Conservation (phyloP, 2,888 invertebrate genomes). For the Sisyra nigra region DNA sequence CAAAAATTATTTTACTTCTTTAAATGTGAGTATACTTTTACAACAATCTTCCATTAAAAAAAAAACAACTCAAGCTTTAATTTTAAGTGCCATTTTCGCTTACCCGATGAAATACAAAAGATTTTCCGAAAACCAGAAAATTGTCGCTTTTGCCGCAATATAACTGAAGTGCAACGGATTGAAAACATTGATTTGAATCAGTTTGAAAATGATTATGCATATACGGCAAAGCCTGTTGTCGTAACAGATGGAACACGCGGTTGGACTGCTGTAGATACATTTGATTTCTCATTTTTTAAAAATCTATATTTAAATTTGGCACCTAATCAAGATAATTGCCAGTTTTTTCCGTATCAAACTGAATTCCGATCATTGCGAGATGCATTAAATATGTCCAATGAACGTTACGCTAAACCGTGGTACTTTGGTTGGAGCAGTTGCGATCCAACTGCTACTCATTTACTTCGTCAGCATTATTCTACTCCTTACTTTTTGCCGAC, state of each 20-base stretch:
- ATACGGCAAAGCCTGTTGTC: slow-evolving; percentile 65
- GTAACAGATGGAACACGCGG: slow-evolving; percentile 64
- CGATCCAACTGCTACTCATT: slow-evolving; percentile 62
- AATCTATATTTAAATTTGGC: slow-evolving; percentile 47
- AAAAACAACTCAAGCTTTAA: no score
- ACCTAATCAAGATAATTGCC: slow-evolving; percentile 42
- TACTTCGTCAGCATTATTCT: slow-evolving; percentile 59
- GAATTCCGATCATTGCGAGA: slow-evolving; percentile 63
- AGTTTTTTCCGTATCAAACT: slow-evolving; percentile 89
- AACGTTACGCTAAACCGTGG: slow-evolving; percentile 35
- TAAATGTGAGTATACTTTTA: no score
- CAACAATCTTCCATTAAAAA: no score
- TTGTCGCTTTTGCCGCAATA: slow-evolving; percentile 58
- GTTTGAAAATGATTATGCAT: slow-evolving; percentile 63
- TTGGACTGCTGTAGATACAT: slow-evolving; percentile 57
- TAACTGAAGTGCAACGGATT: slow-evolving; percentile 47
- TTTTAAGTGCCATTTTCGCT: no score
- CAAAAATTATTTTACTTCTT: no score
- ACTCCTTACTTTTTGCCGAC: slow-evolving; percentile 80
- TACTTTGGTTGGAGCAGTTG: slow-evolving; percentile 87
- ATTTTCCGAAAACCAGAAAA: slow-evolving; percentile 61
- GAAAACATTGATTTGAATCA: slow-evolving; percentile 43
- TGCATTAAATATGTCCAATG: slow-evolving; percentile 64
- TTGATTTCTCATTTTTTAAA: slow-evolving; percentile 66
- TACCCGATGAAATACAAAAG: no score